Base-by-base conservation (phyloP, 2,797 vertebrate species). In the Sebastes minor region DNA sequence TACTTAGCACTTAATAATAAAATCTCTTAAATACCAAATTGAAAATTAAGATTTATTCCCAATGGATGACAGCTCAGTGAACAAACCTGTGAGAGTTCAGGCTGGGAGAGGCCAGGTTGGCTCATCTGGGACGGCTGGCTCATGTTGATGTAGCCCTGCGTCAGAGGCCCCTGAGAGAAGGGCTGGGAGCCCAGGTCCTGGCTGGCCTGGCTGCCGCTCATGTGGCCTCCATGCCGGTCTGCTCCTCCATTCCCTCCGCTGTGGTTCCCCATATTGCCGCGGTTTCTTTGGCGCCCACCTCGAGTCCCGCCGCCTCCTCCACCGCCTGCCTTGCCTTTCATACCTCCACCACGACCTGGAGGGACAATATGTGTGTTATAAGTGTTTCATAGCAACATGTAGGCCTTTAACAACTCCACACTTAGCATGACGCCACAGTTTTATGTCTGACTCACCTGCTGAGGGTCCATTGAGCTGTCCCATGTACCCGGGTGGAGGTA, bases 71-170 rank as follows among this genome's bases (percentile, higher is more conserved):
- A 52, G 30, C 5, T 49, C 5, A 13, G 27, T 32, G 52, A 52
- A 61, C 86, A 33, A 67, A 99, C 98, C 97, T 99, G 98, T 23
- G 98, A 99, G 87, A 99, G 95, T 87, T 99, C 98, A 1, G 98
- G 97, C 82, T 99, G 98, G 79, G 98, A 99, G 71, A 99, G 97
- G 68, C 98, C 98, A 0, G 98, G 97, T 91, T 99, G 98, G 88
- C 98, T 99, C 98, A 99, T 98, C 95, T 99, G 98, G 0, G 98
- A 99, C 0, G 98, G 98, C 89, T 99, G 98, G 93, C 98, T 99
- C 98, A 99, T 99, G 94, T 96, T 97, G 94, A 99, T 97, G 87
- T 99, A 99, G 59, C 97, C 98, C 94, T 99, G 98, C 1, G 97
- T 99, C 91, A 99, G 95, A 1, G 98, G 98, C 0, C 97, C 98